Base-by-base conservation (phyloP, 2,888 invertebrate genomes). In the Noctuana brunneofusca region DNA sequence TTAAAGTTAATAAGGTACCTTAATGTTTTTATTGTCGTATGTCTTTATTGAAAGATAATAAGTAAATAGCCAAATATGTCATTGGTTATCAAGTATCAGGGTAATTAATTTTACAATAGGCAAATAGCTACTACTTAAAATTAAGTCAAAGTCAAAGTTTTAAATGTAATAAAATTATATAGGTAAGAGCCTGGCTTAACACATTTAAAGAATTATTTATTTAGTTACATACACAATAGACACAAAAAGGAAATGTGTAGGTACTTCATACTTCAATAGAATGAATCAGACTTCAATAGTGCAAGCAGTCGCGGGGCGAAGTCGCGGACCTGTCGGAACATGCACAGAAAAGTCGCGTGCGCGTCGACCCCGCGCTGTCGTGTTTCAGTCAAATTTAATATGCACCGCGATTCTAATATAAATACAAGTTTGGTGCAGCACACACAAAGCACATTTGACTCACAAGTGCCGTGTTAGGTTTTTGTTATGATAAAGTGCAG, bases 321-420 rank as follows among this genome's bases (percentile, higher is more conserved):
- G 38, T 38, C 38, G 38, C 38, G 38, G 38, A 38, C 38, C 14
- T 38, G 38, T 38, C 14, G 14, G 38, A 6, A 38, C 38, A 38
- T 38, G 38, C 38, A 38, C 38, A 38, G 38, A 38, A 38, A 38
- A 38, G 38, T 14, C 38, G 38, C 38, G n/a, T n/a, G 14, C 38
- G 24, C 24, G 38, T 35, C 35, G 35, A 35, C 41, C 41, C 41
- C 16, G 41, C 41, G 41, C 41, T 41, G 41, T 16, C 41, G 8
- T 16, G 16, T 38, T 38, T 38, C 38, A 38, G 16, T 16, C 38
- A 38, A 38, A 38, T 38, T 38, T 14, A 14, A 38, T 38, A 38
- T 38, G 38, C 38, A 38, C 38, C 38, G 14, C 38, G 38, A 14
- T 38, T 38, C 38, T 38, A 38, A 38, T 38, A 38, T 38, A 38